phyloP scores from a whole-genome alignment of 2,113 vertebrate species.

The Semnornis frantzii region DNA sequence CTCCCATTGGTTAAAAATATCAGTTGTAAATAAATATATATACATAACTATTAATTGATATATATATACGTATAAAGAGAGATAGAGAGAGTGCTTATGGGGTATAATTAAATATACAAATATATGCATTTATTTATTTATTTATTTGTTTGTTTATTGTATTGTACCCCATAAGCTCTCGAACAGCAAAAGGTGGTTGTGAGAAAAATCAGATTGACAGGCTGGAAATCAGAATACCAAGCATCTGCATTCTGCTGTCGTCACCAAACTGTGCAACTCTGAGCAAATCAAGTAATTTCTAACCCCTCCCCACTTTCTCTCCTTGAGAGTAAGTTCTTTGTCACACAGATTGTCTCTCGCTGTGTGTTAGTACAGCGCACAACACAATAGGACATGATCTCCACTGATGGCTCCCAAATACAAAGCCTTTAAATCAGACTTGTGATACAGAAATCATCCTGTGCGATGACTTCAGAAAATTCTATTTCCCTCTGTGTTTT shows the following conservation, averaged over 20 bases:
- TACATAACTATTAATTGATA: too few species aligned
- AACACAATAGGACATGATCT: fast-evolving
- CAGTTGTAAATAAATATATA: neutral
- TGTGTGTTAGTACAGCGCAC: neutral
- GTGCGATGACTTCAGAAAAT: neutral
- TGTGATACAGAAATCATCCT: neutral
- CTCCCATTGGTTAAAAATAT: neutral
- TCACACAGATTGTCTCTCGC: neutral
- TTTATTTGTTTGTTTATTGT: too few species aligned
- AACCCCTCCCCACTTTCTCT: neutral
- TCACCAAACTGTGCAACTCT: neutral
- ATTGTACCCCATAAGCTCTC: neutral
- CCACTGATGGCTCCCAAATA: neutral
- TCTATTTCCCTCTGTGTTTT: fast-evolving
- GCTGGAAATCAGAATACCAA: neutral
- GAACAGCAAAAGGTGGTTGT: neutral
- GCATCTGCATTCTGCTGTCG: neutral
- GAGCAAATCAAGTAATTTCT: neutral
- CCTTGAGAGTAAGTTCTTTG: neutral
- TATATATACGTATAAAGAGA: too few species aligned
- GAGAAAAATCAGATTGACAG: neutral
- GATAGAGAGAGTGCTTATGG: too few species aligned
- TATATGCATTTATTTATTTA: neutral
- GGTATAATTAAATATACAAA: too few species aligned
- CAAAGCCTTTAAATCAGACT: neutral